Evolutionary conservation across 2,797 vertebrate species (phyloP).

Genomic region (Perodicticus potto): DNA sequence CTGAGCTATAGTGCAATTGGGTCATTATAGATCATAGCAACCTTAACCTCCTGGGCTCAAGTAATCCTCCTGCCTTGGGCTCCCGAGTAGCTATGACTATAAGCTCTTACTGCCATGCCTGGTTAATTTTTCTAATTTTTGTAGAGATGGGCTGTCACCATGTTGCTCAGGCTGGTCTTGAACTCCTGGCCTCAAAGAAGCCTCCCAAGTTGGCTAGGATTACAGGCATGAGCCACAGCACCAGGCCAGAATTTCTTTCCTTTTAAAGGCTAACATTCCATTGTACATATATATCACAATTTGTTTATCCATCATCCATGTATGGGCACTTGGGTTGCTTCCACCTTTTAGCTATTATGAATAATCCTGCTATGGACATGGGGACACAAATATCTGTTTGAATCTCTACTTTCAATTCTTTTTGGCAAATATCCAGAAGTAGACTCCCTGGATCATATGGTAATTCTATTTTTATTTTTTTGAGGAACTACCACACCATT

Average conservation of each 20-base stretch:
- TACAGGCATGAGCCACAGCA: background rate
- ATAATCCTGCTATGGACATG: background rate
- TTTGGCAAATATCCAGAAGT: background rate
- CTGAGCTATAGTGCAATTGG: background rate
- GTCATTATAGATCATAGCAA: background rate
- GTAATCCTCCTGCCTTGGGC: background rate
- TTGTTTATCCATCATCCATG: background rate
- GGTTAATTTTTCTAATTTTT: background rate
- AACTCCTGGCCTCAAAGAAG: background rate
- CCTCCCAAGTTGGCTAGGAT: background rate
- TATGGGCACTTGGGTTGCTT: background rate
- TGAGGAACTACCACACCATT: background rate
- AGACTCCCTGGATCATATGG: background rate
- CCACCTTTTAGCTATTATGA: background rate
- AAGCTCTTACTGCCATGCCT: background rate
- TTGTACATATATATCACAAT: background rate
- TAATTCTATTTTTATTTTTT: constrained; percentile 25
- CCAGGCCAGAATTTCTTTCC: background rate
- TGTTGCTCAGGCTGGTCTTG: background rate
- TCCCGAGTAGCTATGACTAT: background rate
- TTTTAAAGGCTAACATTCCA: background rate
- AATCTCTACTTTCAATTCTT: constrained; percentile 1
- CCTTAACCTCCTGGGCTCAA: background rate
- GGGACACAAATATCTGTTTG: background rate
- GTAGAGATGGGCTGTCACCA: background rate